Percentiles rank a stretch among this genome's conserved stretches.
phyloP scores from a whole-genome alignment of 2,113 vertebrate species.

The Tupaia tana region DNA sequence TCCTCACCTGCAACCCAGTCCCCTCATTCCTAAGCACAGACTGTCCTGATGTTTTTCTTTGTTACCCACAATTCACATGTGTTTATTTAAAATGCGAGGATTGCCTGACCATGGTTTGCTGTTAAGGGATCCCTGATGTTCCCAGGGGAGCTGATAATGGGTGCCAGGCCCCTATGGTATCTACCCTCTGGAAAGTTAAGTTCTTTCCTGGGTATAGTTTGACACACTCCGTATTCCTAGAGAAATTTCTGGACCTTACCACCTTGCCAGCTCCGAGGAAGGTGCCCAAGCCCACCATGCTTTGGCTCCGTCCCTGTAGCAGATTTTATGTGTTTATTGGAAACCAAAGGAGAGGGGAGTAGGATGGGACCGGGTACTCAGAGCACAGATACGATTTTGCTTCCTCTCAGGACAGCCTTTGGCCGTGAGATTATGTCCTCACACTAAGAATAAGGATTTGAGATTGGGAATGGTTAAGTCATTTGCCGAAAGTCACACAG shows the following conservation, averaged over 20 bases:
- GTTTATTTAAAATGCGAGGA: neutral
- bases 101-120: neutral
- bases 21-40: neutral
- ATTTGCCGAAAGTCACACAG: neutral
- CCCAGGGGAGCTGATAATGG: neutral
- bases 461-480: neutral
- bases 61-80: neutral
- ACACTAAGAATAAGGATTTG: neutral
- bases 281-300: rapidly evolving
- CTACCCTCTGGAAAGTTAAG: neutral
- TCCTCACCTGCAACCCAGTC: neutral
- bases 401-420: neutral
- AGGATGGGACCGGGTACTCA: neutral
- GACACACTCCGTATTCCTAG: neutral
- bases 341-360: neutral
- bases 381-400: neutral
- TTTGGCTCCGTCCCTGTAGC: neutral
- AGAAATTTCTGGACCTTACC: neutral
- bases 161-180: neutral
- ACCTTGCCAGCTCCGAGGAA: neutral
- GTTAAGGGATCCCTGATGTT: neutral
- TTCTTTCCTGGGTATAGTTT: neutral
- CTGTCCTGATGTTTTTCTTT: neutral
- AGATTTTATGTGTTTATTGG: neutral
- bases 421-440: neutral